Evolutionary conservation across 2,797 vertebrate genomes (phyloP).

Genomic region (Acipenser ruthenus): DNA sequence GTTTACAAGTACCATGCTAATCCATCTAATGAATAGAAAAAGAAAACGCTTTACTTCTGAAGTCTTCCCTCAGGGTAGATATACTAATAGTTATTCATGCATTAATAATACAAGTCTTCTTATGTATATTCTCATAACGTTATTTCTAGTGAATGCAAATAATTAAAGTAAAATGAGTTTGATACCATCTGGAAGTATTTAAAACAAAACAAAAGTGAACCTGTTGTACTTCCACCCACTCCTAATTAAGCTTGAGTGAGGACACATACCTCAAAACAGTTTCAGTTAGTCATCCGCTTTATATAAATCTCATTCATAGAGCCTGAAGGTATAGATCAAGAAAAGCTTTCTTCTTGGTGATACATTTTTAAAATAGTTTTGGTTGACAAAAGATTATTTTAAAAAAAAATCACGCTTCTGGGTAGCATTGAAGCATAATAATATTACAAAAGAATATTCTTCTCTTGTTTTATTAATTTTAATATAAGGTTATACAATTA

Average conservation of each 20-base stretch:
- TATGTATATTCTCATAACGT: conserved; percentile 10
- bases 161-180: conserved; percentile 12
- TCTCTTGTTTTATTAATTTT: no score
- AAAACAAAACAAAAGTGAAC: neutral
- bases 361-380: conserved; percentile 3
- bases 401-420: conserved; percentile 3
- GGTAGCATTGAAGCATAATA: neutral
- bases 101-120: conserved; percentile 6
- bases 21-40: conserved; percentile 1
- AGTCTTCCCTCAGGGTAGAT: conserved; percentile 2
- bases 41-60: neutral
- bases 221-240: conserved; percentile 6
- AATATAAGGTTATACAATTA: no score
- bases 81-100: conserved; percentile 6
- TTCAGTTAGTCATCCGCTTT: conserved; percentile 12
- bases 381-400: neutral
- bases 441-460: no score
- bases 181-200: conserved; percentile 14
- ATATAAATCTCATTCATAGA: conserved; percentile 7
- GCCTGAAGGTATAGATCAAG: conserved; percentile 4
- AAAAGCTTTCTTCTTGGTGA: neutral
- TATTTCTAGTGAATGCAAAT: neutral
- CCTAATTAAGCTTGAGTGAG: conserved; percentile 15
- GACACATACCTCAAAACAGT: conserved; percentile 1
- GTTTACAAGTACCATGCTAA: conserved; percentile 2